Conservation (phyloP, 2,113 vertebrate genomes). For the Melospiza georgiana region DNA sequence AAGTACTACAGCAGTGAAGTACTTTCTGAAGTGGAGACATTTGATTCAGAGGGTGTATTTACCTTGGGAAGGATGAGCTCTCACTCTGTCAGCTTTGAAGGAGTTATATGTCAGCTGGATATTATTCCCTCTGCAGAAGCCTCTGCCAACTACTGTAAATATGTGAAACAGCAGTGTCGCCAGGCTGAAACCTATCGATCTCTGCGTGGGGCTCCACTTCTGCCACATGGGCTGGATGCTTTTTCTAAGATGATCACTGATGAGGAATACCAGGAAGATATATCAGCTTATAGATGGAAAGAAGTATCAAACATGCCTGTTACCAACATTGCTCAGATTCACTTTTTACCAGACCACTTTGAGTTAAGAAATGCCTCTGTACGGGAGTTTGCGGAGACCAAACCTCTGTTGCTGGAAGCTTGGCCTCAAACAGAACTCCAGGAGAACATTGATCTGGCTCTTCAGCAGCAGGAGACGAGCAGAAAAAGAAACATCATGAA, state of each 20-base stretch:
- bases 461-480: background rate
- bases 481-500: constrained; percentile 19
- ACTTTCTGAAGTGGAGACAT: constrained; percentile 72
- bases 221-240: background rate
- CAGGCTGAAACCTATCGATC: constrained; percentile 84
- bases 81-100: constrained; percentile 85
- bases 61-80: constrained; percentile 89
- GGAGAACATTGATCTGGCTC: background rate
- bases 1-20: constrained; percentile 79
- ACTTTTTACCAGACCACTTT: background rate
- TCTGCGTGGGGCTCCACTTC: background rate
- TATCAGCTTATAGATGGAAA: constrained; percentile 11
- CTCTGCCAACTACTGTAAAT: constrained; percentile 88
- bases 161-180: constrained; percentile 88
- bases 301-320: background rate
- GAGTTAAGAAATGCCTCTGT: constrained; percentile 48
- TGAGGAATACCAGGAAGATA: constrained; percentile 1
- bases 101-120: constrained; percentile 91
- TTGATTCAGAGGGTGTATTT: constrained; percentile 80
- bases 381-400: background rate
- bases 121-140: constrained; percentile 89
- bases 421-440: background rate
- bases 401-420: constrained; percentile 18
- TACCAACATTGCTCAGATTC: background rate
- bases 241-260: background rate